These are phyloP conservation scores for Hyaena hyaena DNA, from an alignment of 2,113 vertebrate species.

Conservation along the genomic window DNA sequence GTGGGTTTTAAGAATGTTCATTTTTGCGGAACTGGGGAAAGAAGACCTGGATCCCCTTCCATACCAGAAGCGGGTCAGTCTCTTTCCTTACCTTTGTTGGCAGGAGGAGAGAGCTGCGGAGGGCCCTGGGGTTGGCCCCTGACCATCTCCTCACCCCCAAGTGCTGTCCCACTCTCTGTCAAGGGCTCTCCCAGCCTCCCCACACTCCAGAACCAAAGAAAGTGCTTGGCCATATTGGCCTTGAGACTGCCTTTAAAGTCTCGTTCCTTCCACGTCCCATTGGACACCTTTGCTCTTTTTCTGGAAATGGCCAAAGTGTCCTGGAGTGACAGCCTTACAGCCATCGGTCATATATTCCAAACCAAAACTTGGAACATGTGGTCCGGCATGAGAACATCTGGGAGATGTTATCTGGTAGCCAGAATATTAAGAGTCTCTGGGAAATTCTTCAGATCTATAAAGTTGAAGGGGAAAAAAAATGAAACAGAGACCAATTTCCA, in stretches of 20 bases:
- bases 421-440: constrained; percentile 46
- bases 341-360: not conserved
- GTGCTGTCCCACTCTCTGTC: not conserved
- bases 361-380: not conserved
- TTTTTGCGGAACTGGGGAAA: not conserved
- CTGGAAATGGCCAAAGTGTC: not conserved
- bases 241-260: not conserved
- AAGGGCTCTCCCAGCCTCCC: not conserved
- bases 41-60: not conserved
- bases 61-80: not conserved
- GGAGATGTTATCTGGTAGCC: constrained; percentile 18
- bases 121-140: not conserved
- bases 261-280: not conserved
- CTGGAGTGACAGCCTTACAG: not conserved
- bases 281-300: not conserved
- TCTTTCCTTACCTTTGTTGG: not conserved
- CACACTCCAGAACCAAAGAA: not conserved
- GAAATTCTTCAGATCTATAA: constrained; percentile 18
- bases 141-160: not conserved
- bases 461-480: not conserved
- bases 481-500: not conserved
- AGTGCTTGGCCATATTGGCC: not conserved
- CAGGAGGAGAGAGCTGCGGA: not conserved
- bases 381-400: not conserved
- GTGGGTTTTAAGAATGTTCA: not conserved